phyloP scores from a whole-genome alignment of 2,888 invertebrate species.

The Apamea crenata region DNA sequence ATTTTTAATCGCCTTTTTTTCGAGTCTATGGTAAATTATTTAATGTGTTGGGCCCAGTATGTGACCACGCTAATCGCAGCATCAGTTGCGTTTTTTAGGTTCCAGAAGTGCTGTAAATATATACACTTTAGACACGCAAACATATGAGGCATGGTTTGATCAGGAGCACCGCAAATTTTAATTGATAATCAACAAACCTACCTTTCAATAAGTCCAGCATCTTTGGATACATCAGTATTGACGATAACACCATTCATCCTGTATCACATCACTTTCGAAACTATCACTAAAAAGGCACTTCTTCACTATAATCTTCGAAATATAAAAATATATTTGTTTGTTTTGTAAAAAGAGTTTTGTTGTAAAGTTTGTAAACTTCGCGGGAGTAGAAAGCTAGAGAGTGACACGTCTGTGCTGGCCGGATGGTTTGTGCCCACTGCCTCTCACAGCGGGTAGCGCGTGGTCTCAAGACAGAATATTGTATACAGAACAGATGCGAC shows the following conservation, averaged over 20 bases:
- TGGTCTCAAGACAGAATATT: slow-evolving; percentile 64
- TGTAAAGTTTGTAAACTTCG: slow-evolving; percentile 67
- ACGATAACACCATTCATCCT: slow-evolving; percentile 78
- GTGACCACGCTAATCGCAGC: neutral
- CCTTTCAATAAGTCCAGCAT: slow-evolving; percentile 77
- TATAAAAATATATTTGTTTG: slow-evolving; percentile 18
- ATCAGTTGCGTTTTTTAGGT: neutral
- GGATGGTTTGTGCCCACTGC: slow-evolving; percentile 71
- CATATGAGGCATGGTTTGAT: neutral
- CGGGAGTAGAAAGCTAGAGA: slow-evolving; percentile 38
- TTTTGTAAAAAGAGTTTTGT: slow-evolving; percentile 44
- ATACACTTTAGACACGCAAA: neutral
- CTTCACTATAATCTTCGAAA: slow-evolving; percentile 46
- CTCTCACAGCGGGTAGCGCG: slow-evolving; percentile 70
- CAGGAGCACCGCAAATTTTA: neutral
- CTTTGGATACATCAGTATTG: slow-evolving; percentile 73
- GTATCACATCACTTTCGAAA: slow-evolving; percentile 64
- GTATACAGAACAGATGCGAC: slow-evolving; percentile 57
- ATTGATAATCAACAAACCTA: slow-evolving; percentile 33
- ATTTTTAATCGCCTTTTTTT: neutral
- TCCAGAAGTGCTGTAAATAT: neutral
- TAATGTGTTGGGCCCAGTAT: neutral
- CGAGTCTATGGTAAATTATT: neutral
- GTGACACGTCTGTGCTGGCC: slow-evolving; percentile 60
- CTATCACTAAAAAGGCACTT: slow-evolving; percentile 68